Evolutionary conservation across 2,113 vertebrate genomes (phyloP).

Genomic region (Todiramphus chloris): DNA sequence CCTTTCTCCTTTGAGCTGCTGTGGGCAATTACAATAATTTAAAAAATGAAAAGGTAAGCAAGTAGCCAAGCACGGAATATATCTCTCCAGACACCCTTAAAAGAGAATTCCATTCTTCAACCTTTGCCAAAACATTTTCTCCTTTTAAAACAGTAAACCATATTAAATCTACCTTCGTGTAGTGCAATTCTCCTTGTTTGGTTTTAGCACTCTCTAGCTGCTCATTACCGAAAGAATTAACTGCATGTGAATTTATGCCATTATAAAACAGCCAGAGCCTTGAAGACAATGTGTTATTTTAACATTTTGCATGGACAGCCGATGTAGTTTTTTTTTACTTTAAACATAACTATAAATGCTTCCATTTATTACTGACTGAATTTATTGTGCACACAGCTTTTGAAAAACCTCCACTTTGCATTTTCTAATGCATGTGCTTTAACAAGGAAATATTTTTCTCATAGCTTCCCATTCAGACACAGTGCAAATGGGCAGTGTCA

Average conservation of each 20-base stretch:
- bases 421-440: neutral
- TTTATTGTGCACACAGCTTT: neutral
- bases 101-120: neutral
- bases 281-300: neutral
- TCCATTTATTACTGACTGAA: conserved; percentile 8
- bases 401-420: neutral
- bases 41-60: neutral
- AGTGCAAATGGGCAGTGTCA: neutral
- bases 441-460: neutral
- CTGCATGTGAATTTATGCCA: conserved; percentile 27
- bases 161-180: neutral
- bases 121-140: neutral
- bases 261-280: conserved; percentile 18
- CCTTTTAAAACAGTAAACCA: conserved; percentile 14
- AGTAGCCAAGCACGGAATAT: neutral
- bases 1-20: neutral
- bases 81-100: neutral
- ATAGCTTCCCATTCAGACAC: neutral
- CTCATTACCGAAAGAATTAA: conserved; percentile 32
- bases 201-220: conserved; percentile 25
- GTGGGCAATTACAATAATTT: neutral
- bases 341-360: conserved; percentile 9
- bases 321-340: neutral
- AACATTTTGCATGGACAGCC: neutral
- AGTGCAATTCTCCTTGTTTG: conserved; percentile 1